Base-by-base conservation (phyloP, 2,888 invertebrate genomes). In the Polyploca ridens region DNA sequence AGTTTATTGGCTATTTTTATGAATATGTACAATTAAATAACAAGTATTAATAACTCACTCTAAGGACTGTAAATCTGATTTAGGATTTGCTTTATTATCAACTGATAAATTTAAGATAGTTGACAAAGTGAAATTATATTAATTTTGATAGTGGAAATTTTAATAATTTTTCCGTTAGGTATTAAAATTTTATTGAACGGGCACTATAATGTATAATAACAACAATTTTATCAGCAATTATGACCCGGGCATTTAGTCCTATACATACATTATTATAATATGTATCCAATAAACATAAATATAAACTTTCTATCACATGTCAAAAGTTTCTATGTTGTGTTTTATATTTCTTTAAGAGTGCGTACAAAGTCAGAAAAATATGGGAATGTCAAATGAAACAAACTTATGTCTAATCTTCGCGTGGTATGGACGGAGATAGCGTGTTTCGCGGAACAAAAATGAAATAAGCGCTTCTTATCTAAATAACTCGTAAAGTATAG, bases 1-100 rank as follows among this genome's bases (percentile, higher is more conserved):
- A 46, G 5, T 46, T n/a, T 46, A 46, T 62, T n/a, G 11, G 62
- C 46, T 46, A 38, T 19, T 58, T 46, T 46, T 46, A n/a, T 46
- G 46, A 46, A 46, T 46, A 46, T n/a, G 46, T n/a, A 46, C 46
- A 46, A 46, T 46, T 46, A 46, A 46, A 46, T n/a, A n/a, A 46
- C n/a, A 46, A 46, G 0, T 54, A 19, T 54, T 54, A 54, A 16
- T 54, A 54, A 54, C 10, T 54, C 49, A 54, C 19, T 19, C 8
- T 19, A 60, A 44, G 5, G 61, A 27, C 44, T 41, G 60, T 60
- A 41, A 61, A 61, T 61, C 61, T 61, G 61, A 61, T 61, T 61
- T 61, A 61, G 19, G 41, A n/a, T 41, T 41, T 61, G 16, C 16
- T 41, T 61, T n/a, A 41, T 41, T 19, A 60, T 41, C 11, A 13